A percentile compares a stretch with the other conserved stretches of the same genome.
Evolutionary conservation across 2,113 vertebrate species (phyloP).

Genomic region (Laterallus jamaicensis): DNA sequence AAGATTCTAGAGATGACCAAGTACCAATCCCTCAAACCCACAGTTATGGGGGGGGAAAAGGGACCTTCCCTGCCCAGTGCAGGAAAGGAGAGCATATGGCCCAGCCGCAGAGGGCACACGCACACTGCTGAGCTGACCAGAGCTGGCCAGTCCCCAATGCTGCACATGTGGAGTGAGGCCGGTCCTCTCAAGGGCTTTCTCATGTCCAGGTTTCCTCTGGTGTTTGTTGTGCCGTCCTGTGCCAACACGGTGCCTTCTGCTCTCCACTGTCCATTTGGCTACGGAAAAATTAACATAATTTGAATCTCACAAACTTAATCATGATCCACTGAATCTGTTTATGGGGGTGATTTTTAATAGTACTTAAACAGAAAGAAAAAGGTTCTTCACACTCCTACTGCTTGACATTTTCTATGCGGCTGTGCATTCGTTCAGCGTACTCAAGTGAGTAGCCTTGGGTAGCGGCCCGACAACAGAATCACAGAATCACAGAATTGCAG

Average conservation of each 20-base stretch:
- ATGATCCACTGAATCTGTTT: background rate
- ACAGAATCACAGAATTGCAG: no score
- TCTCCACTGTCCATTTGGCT: background rate
- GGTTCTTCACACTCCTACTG: background rate
- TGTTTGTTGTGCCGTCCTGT: no score
- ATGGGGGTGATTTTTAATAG: background rate
- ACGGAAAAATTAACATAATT: background rate
- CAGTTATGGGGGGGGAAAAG: rapidly evolving
- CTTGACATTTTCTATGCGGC: background rate
- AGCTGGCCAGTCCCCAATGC: background rate
- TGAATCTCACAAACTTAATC: background rate
- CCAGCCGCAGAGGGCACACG: rapidly evolving
- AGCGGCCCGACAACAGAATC: background rate
- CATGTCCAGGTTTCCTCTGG: background rate
- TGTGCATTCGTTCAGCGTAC: rapidly evolving
- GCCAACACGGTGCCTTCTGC: background rate
- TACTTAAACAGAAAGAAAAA: background rate
- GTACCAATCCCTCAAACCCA: background rate
- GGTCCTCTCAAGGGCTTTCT: background rate
- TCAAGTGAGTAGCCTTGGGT: no score
- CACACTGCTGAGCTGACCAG: rapidly evolving
- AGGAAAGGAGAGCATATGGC: no score
- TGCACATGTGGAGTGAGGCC: background rate
- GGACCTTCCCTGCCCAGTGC: no score
- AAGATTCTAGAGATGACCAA: background rate